phyloP scores from a whole-genome alignment of 2,113 vertebrate genomes.

The Seriola aureovittata region DNA sequence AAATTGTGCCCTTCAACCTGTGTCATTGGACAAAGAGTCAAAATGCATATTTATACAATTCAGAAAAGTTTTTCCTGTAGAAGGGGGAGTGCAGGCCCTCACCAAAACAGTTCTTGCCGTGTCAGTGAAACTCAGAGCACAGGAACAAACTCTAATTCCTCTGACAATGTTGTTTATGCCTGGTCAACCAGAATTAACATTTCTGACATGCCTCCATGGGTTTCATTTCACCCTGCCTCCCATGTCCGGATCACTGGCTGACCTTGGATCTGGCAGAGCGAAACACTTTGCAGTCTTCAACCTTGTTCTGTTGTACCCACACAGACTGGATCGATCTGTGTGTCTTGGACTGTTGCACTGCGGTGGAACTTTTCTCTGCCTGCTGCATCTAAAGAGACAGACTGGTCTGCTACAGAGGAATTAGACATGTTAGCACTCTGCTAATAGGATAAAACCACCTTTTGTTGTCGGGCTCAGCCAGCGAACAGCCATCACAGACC shows the following conservation, averaged over 20 bases:
- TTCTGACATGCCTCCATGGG: conserved; percentile 63
- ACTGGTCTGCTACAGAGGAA: conserved; percentile 32
- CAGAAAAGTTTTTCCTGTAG: conserved; percentile 51
- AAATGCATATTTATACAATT: conserved; percentile 43
- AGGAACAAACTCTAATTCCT: conserved; percentile 70
- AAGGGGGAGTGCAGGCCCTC: conserved; percentile 7
- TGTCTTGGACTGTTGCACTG: conserved; percentile 16
- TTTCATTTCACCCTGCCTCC: conserved; percentile 61
- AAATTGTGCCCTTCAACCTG: conserved; percentile 32
- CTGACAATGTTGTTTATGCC: conserved; percentile 76
- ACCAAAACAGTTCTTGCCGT: conserved; percentile 35
- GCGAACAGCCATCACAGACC: conserved; percentile 48
- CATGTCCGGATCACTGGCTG: conserved; percentile 41
- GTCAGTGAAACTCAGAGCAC: conserved; percentile 52
- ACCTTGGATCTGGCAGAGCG: conserved; percentile 56
- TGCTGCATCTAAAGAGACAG: conserved; percentile 19
- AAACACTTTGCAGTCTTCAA: conserved; percentile 9
- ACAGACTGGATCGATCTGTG: conserved; percentile 2
- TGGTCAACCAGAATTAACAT: conserved; percentile 72
- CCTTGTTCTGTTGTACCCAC: conserved; percentile 1
- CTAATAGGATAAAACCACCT: conserved; percentile 67
- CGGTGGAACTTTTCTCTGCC: neutral
- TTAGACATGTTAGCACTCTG: conserved; percentile 49
- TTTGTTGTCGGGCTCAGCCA: conserved; percentile 60
- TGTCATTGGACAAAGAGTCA: conserved; percentile 30